These are phyloP conservation scores for Lacerta agilis DNA, from an alignment of 2,797 vertebrate genomes.

Conservation along the genomic window DNA sequence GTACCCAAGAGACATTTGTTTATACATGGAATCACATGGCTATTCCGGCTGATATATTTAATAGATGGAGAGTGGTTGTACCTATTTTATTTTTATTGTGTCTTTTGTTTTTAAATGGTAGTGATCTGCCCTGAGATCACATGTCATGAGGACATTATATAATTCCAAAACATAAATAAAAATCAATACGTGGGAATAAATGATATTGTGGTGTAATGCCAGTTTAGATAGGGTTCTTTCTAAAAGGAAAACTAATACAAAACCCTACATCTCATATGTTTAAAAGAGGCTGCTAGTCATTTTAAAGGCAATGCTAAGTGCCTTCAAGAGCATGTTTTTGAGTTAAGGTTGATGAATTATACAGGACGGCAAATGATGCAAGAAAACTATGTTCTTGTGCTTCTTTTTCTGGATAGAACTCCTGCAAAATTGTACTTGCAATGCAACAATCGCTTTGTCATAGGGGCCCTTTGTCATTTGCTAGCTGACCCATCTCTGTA, in stretches of 20 bases:
- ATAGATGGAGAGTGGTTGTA: no score
- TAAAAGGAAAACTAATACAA: neutral
- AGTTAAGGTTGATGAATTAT: slow-evolving; percentile 40
- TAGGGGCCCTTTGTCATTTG: slow-evolving; percentile 61
- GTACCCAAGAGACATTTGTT: no score
- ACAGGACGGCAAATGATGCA: slow-evolving; percentile 54
- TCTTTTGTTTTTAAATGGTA: no score
- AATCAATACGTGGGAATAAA: neutral
- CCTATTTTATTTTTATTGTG: no score
- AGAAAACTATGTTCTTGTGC: slow-evolving; percentile 55
- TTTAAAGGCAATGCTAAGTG: slow-evolving; percentile 32
- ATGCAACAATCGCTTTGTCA: slow-evolving; percentile 57
- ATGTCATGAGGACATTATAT: no score
- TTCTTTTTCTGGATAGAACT: slow-evolving; percentile 63
- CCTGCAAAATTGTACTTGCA: slow-evolving; percentile 65
- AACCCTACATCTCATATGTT: neutral
- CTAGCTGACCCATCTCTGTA: slow-evolving; percentile 68
- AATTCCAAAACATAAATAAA: neutral
- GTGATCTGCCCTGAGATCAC: no score
- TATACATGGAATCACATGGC: no score
- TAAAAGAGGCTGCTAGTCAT: slow-evolving; percentile 33
- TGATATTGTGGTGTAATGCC: neutral
- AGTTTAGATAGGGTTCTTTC: neutral
- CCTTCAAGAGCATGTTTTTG: slow-evolving; percentile 1
- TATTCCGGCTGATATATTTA: no score